phyloP scores from a whole-genome alignment of 2,888 invertebrate genomes.

The Drosophila longiperda region DNA sequence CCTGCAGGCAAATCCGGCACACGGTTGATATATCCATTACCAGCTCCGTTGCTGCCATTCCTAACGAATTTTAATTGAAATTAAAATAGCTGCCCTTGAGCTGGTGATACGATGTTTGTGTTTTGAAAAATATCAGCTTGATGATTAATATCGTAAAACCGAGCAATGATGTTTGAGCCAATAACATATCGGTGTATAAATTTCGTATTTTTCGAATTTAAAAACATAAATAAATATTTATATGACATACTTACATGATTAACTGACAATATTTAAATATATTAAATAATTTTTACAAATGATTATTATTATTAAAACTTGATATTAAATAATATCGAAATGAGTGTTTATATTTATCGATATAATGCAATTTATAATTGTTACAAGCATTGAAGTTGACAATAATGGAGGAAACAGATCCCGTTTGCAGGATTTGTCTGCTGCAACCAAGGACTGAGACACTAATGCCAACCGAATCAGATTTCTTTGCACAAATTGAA shows the following conservation, averaged over 20 bases:
- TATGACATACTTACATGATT: not conserved
- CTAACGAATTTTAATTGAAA: not conserved
- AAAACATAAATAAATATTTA: not conserved
- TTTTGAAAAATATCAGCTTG: conserved; percentile 39
- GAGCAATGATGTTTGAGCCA: not conserved
- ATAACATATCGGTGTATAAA: conserved; percentile 13
- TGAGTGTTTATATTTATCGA: not conserved
- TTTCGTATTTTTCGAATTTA: not conserved
- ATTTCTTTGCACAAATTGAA: conserved; percentile 60
- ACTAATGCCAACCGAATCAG: conserved; percentile 34
- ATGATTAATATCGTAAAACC: conserved; percentile 9
- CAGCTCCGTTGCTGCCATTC: conserved; percentile 46
- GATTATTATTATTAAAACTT: not conserved
- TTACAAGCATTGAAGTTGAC: conserved; percentile 6
- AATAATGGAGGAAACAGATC: conserved; percentile 36
- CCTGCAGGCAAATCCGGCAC: conserved; percentile 81
- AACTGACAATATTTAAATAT: not conserved
- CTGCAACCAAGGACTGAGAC: conserved; percentile 56
- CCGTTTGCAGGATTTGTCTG: conserved; percentile 75
- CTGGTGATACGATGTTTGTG: conserved; percentile 11
- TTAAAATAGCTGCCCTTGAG: not conserved
- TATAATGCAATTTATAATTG: conserved; percentile 1
- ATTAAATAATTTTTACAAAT: not conserved
- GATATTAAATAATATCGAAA: conserved; percentile 4
- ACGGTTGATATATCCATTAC: conserved; percentile 63